Conservation (phyloP, 2,888 invertebrate genomes). For the Melanostoma scalare region DNA sequence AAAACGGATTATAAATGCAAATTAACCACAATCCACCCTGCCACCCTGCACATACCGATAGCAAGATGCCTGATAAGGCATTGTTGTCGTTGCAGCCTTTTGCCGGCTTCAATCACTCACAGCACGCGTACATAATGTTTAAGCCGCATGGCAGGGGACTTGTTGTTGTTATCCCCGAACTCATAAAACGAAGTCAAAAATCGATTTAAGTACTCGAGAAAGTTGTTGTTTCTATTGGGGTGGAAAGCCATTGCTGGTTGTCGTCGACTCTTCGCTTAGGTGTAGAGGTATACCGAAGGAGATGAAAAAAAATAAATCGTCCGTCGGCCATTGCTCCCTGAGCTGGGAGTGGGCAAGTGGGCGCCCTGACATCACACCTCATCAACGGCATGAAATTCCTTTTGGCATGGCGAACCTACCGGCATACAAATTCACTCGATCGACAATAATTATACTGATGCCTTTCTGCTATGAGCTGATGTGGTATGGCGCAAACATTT, state of each 20-base stretch:
- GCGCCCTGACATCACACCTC: slow-evolving; percentile 2
- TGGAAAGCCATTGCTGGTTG: slow-evolving; percentile 60
- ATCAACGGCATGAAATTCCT: slow-evolving; percentile 27
- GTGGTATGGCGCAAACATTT: slow-evolving; percentile 34
- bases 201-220: slow-evolving; percentile 61
- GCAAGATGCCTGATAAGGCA: slow-evolving; percentile 61
- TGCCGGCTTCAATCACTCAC: slow-evolving; percentile 36
- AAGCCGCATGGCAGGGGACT: slow-evolving; percentile 15
- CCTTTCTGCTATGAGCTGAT: slow-evolving; percentile 2
- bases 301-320: slow-evolving; percentile 19
- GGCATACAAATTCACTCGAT: slow-evolving; percentile 69
- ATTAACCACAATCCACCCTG: slow-evolving; percentile 35
- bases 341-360: slow-evolving; percentile 6
- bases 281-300: neutral
- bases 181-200: slow-evolving; percentile 64
- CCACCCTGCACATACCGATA: slow-evolving; percentile 14
- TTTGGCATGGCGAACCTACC: slow-evolving; percentile 37
- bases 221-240: slow-evolving; percentile 63
- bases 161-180: slow-evolving; percentile 46
- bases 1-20: slow-evolving; percentile 53
- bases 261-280: slow-evolving; percentile 26
- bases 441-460: slow-evolving; percentile 65
- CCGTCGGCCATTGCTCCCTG: slow-evolving; percentile 61
- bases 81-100: slow-evolving; percentile 40
- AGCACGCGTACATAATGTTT: too few species aligned